Conservation (phyloP, 1,140 invertebrate species). For the Drosophila biarmipes region DNA sequence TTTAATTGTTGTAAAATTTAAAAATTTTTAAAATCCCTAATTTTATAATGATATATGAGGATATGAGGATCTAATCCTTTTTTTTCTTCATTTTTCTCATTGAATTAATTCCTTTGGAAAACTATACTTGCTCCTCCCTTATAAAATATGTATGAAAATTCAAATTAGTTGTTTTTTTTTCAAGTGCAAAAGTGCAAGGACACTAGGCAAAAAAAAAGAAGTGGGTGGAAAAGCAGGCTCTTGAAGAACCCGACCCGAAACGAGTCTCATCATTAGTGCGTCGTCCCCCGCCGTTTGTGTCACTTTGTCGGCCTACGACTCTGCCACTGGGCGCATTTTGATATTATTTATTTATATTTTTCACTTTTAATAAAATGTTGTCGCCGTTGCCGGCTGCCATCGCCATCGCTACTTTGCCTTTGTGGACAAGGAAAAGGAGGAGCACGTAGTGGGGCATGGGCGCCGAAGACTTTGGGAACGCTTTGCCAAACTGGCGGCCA, state of each 20-base stretch:
- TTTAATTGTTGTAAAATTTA: too few relatives aligned
- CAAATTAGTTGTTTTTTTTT: neutral
- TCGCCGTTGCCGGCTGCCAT: constrained; percentile 17
- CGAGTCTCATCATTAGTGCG: constrained; percentile 69
- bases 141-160: too few relatives aligned
- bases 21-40: too few relatives aligned
- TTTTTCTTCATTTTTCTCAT: neutral
- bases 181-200: constrained; percentile 38
- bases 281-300: constrained; percentile 33
- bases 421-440: constrained; percentile 2
- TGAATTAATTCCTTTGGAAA: too few relatives aligned
- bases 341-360: constrained; percentile 71
- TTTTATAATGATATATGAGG: too few relatives aligned
- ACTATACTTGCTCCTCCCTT: neutral
- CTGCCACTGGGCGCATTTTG: constrained; percentile 38
- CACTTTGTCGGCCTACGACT: constrained; percentile 50
- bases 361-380: constrained; percentile 70
- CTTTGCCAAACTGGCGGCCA: constrained; percentile 52
- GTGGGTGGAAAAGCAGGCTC: constrained; percentile 17
- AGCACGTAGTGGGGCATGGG: neutral
- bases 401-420: constrained; percentile 9
- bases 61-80: too few relatives aligned
- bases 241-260: constrained; percentile 41
- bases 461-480: constrained; percentile 17
- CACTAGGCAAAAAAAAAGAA: constrained; percentile 18